Base-by-base conservation (phyloP, 2,888 invertebrate species). In the Lasioglossum malachurum region DNA sequence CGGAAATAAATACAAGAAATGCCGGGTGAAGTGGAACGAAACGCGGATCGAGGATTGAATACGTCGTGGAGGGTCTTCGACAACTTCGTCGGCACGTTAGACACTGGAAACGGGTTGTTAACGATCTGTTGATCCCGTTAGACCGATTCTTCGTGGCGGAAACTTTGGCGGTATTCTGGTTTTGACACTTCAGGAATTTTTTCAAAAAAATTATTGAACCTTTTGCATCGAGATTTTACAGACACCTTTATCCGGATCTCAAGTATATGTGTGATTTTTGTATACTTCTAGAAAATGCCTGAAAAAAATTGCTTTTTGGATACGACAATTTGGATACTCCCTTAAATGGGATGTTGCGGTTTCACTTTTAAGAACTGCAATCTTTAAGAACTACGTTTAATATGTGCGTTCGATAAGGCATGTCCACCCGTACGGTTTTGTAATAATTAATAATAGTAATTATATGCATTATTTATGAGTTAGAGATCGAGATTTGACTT, bases 1-100 rank as follows among this genome's bases (percentile, higher is more conserved):
- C 72, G 85, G 57, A 84, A 84, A 77, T 84, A 79, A 76, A 75
- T 71, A 44, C 35, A 5, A n/a, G 8, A 69, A 60, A 27, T 23
- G 16, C 1, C 4, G 23, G 53, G 8, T 4, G 69, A n/a, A 7
- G 71, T 1, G 71, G 23, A 23, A 46, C 4, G 49, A 41, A 46
- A 31, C 2, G 41, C 27, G 57, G 69, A 19, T 35, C 0, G 31
- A 3, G 53, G 53, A 75, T 53, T 35, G 74, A 53, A 53, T 53
- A 38, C 49, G 23, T 53, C 4, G 53, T 8, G 23, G 8, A 67
- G 19, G 23, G 23, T 35, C 38, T 38, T 38, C 35, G 38, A 69
- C 38, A 35, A 41, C 38, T 23, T 69, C 38, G 4, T 4, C 23
- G 69, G 12, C 69, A 38, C 38, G 38, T n/a, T n/a, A 31, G 67